Base-by-base conservation (phyloP, 2,888 invertebrate species). In the Nemapogon koenigi region DNA sequence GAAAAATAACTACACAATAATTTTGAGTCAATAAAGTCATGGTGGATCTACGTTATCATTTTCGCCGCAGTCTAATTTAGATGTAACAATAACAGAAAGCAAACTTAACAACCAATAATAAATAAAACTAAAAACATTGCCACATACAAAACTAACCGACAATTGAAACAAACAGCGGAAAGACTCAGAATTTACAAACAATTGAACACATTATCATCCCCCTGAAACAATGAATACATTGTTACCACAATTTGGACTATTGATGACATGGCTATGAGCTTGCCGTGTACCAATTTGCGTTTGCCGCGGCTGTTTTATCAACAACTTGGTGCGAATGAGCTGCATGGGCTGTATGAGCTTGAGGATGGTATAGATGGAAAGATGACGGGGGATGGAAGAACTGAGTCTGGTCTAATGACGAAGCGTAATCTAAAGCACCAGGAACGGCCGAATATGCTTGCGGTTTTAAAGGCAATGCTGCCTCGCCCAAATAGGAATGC, bases 281-380 rank as follows among this genome's bases (percentile, higher is more conserved):
- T 43, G 89, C 80, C 40, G 89, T 85, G 59, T 90, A 90, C 90
- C 90, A 90, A 56, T 89, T 88, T 41, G 88, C 85, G 44, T 88
- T 81, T 39, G 87, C 83, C 41, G 84, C 84, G 50, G 65, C 83
- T 57, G 86, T 87, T 75, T 89, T 89, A 43, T 78, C 76, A 47
- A 64, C 62, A 13, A 66, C 43, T 48, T 75, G 75, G 48, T 76
- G 73, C 3, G 76, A 48, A 50, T 76, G 76, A 25, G 75, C 57
- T n/a, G 71, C 52, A 39, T 76, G 76, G 14, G 73, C 65, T 1
- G 35, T 38, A 43, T 76, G 75, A 33, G 76, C 66, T 47, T 78
- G 78, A 10, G 90, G 88, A 62, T 94, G 94, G 65, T 94, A 94
- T 28, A 94, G 81, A 69, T 94, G 94, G 65, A 94, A 94, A 35